phyloP scores from a whole-genome alignment of 1,140 invertebrate species.

The Triops cancriformis region DNA sequence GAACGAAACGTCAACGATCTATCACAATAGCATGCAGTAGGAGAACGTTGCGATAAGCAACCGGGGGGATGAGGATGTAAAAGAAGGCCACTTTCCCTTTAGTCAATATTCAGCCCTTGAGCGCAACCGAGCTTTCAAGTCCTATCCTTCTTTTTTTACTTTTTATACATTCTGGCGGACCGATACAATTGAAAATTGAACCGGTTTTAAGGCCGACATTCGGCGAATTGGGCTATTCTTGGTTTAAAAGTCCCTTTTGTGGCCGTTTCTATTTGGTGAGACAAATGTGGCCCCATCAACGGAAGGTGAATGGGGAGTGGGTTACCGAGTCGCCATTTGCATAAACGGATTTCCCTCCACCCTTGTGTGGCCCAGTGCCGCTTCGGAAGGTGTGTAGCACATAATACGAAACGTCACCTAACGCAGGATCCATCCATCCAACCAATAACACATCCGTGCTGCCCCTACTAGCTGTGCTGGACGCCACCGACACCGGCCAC shows the following conservation, averaged over 20 bases:
- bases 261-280: background rate
- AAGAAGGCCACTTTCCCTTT: background rate
- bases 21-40: background rate
- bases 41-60: background rate
- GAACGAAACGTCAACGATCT: background rate
- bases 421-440: background rate
- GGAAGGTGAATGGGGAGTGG: background rate
- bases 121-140: no score
- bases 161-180: background rate
- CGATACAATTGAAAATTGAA: background rate
- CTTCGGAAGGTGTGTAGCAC: background rate
- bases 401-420: constrained; percentile 1
- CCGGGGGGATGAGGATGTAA: background rate
- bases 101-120: background rate
- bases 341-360: background rate
- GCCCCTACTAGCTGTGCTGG: background rate
- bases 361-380: background rate
- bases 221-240: no score
- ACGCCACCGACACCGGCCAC: background rate
- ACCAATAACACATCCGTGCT: background rate
- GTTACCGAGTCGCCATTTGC: background rate
- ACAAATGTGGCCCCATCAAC: background rate
- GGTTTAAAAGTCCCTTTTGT: no score
- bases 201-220: background rate
- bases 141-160: background rate